Evolutionary conservation across 2,797 vertebrate species (phyloP), one percentile per base, ranked within the genome.

Genomic region (Myoxocephalus aenaeus): DNA sequence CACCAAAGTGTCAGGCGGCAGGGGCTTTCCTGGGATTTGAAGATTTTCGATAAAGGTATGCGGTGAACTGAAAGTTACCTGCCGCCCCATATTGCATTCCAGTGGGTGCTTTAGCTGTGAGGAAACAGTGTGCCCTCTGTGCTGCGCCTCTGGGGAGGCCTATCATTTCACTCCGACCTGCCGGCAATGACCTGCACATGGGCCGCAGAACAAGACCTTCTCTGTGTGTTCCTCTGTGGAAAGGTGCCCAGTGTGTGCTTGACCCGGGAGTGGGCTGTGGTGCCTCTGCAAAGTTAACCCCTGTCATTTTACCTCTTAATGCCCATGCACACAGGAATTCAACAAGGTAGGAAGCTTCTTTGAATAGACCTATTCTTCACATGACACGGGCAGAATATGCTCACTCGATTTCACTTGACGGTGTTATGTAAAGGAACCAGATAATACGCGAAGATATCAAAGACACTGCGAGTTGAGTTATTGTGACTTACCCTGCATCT

Each of bases 81-180:
- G 92, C 87, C 77, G 82, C 82, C 80, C 89, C 81, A 70, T 90
- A 85, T 84, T 90, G 83, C 93, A 95, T 95, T 95, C 94, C 94
- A 91, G 75, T 62, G 85, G 84, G 87, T 89, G 83, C 73, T 82
- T 82, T 84, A 83, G 81, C 87, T 70, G 64, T 36, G 85, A 67
- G 81, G 83, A 88, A 90, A 95, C 94, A 94, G 90, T 90, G 87
- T 25, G 76, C 83, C 82, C 92, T 93, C 92, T 95, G 94, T 95
- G 90, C 90, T 63, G 76, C 1, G 82, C 79, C 90, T 90, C 85
- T 66, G 80, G 83, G 87, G 84, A 85, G 88, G 87, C 84, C 89
- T 87, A 90, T 88, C 83, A 75, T 87, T 92, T 93, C 86, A 77
- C 86, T 90, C 73, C 79, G 83, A 90, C 92, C 92, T 92, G 92